Conservation (phyloP, 2,888 invertebrate species). For the Leptura quadrifasciata region DNA sequence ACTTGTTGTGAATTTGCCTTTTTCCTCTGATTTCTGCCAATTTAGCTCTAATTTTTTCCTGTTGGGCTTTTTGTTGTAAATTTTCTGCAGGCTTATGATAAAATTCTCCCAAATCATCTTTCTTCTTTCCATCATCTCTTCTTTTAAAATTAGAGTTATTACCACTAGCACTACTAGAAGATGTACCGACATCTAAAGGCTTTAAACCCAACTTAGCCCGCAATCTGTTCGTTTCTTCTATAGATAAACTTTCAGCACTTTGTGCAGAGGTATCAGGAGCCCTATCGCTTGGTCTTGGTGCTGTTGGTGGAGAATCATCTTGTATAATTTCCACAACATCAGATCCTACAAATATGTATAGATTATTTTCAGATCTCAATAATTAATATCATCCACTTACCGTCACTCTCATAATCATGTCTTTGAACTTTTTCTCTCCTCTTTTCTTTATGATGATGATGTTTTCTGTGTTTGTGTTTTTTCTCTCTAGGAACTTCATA, state of each 20-base stretch:
- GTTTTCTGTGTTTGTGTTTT: slow-evolving; percentile 76
- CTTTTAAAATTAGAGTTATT: slow-evolving; percentile 68
- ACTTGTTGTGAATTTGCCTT: slow-evolving; percentile 83
- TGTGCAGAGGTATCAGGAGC: slow-evolving; percentile 69
- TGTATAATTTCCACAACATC: slow-evolving; percentile 69
- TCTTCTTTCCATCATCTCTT: slow-evolving; percentile 74
- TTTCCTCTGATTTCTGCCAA: slow-evolving; percentile 87
- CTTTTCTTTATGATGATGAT: slow-evolving; percentile 73
- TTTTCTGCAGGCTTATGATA: slow-evolving; percentile 91
- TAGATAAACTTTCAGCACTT: slow-evolving; percentile 80
- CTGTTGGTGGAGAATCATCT: slow-evolving; percentile 61
- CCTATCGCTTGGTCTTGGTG: slow-evolving; percentile 69
- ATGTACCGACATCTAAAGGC: slow-evolving; percentile 83
- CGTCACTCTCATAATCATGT: slow-evolving; percentile 75
- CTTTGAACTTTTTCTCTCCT: slow-evolving; percentile 68
- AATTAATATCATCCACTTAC: slow-evolving; percentile 56
- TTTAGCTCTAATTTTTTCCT: slow-evolving; percentile 89
- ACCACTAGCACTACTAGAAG: slow-evolving; percentile 59
- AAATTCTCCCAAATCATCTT: slow-evolving; percentile 84
- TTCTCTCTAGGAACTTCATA: slow-evolving; percentile 75
- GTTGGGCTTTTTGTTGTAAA: slow-evolving; percentile 82
- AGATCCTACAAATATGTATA: slow-evolving; percentile 62
- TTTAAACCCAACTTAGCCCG: slow-evolving; percentile 95
- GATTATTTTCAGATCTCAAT: neutral
- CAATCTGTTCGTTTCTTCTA: slow-evolving; percentile 91